Evolutionary conservation across 2,113 vertebrate species (phyloP), one percentile per base, ranked within the genome.

Genomic region (Himantopus leucocephalus): DNA sequence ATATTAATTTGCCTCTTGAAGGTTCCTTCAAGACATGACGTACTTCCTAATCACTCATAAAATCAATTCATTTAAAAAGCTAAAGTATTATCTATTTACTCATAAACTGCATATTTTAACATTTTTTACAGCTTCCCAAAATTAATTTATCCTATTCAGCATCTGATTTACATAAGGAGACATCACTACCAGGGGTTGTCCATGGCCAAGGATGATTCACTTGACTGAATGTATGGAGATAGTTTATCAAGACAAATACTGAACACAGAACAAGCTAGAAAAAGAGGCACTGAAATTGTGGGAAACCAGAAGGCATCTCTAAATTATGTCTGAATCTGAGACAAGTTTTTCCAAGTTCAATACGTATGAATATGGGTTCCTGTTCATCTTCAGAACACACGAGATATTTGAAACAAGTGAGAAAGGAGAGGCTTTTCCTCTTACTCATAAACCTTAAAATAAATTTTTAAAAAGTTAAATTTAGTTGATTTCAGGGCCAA

Each of bases 131-230:
- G 63, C 41, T 87, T 94, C 85, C 78, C 70, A 88, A 88, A 96
- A 93, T 55, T 3, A 66, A 92, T 85, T 76, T 75, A 62, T 66
- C 59, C 50, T 83, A 83, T 71, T 95, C 88, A 88, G 88, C 72
- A 70, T 35, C 75, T 80, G 34, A 77, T 93, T 95, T 93, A 85
- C 75, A 76, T 89, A 47, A 93, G 77, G 20, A 90, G 72, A 67
- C 32, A 92, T 88, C 32, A 78, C 34, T 55, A 10, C 21, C 47
- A 86, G 35, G 71, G 74, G 53, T 72, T 91, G 52, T 86, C 88
- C 60, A 45, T 23, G 39, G 60, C 58, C 39, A 74, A 71, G 47
- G 52, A 84, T 71, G 34, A 96, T 27, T 94, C 85, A 76, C n/a
- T 94, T 88, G 73, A 80, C 6, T 88, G 34, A 90, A 84, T 21